Evolutionary conservation across 2,888 invertebrate genomes (phyloP).

Genomic region (Drosophila pseudotalamancana): DNA sequence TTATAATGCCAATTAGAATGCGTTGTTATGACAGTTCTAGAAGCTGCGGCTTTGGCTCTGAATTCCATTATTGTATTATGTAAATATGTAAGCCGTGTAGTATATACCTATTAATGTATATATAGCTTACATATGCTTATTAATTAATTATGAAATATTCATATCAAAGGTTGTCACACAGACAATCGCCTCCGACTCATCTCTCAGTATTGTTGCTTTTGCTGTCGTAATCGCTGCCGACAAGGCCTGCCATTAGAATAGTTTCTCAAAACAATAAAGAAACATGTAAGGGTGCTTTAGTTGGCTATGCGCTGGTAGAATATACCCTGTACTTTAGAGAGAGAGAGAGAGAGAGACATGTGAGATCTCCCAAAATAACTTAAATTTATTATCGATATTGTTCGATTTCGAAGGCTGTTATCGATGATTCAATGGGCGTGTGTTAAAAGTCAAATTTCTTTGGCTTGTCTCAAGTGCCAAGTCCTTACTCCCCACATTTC

Average conservation of each 20-base stretch:
- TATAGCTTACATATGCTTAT: no score
- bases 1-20: conserved; percentile 35
- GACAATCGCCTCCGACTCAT: conserved; percentile 4
- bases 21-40: conserved; percentile 12
- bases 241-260: conserved; percentile 63
- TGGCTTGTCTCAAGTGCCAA: no score
- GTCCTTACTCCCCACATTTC: no score
- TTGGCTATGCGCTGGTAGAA: no score
- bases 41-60: conserved; percentile 8
- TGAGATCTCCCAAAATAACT: no score
- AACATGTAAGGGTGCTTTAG: neutral
- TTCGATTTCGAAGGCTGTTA: no score
- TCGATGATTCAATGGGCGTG: no score
- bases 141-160: conserved; percentile 32
- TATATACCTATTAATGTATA: neutral
- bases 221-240: conserved; percentile 42
- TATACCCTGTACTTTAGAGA: no score
- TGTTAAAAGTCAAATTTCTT: no score
- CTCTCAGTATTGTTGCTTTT: conserved; percentile 18
- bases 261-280: conserved; percentile 9
- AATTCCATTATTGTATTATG: conserved; percentile 3
- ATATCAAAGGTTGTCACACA: conserved; percentile 3
- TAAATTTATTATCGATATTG: no score
- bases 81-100: neutral
- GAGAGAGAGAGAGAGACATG: no score